Conservation (phyloP, 2,113 vertebrate species). For the Corythornis madagascariensis region DNA sequence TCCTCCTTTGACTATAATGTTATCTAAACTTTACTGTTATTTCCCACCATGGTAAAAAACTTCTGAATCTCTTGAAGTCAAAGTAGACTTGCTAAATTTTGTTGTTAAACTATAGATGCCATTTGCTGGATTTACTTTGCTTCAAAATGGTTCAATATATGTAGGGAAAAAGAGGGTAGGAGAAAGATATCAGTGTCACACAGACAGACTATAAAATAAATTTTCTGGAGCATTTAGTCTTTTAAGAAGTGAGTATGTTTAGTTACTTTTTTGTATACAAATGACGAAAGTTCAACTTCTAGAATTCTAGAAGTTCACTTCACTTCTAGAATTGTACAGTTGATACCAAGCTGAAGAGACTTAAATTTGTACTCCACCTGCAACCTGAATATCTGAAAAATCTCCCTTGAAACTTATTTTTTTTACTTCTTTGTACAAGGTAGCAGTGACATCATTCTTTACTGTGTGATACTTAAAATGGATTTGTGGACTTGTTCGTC, state of each 20-base stretch:
- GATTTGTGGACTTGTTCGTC: neutral
- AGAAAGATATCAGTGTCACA: neutral
- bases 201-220: neutral
- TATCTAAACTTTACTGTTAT: neutral
- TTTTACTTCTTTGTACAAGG: neutral
- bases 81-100: neutral
- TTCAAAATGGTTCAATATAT: neutral
- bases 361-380: neutral
- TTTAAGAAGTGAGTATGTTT: neutral
- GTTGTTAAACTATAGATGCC: neutral
- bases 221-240: neutral
- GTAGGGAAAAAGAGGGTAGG: neutral
- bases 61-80: neutral
- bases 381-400: neutral
- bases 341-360: neutral
- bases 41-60: neutral
- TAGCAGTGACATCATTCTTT: neutral
- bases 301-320: no score
- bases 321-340: neutral
- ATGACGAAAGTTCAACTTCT: neutral
- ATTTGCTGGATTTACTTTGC: neutral
- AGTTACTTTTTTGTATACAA: neutral
- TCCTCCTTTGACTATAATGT: no score
- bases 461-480: fast-evolving
- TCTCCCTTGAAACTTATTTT: neutral